Percentiles rank a stretch among this genome's conserved stretches.
Evolutionary conservation across 1,140 invertebrate genomes (phyloP).

Genomic region (Paraescarpia echinospica): DNA sequence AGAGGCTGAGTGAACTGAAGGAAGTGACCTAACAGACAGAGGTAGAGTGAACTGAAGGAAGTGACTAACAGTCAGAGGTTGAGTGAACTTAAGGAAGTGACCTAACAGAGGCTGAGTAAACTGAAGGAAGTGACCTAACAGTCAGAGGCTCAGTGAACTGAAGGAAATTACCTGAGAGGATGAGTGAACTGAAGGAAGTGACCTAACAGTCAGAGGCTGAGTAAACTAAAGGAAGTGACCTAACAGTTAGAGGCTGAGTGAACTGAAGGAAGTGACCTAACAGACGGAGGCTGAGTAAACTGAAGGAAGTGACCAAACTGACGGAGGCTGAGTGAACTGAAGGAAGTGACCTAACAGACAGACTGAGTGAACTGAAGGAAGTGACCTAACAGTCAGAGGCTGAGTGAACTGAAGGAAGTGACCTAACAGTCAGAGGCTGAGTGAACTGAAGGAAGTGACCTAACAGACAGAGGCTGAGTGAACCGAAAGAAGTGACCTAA

Average conservation of each 20-base stretch:
- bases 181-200: not conserved
- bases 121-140: not conserved
- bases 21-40: not conserved
- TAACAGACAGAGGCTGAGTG: no score
- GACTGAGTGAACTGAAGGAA: not conserved
- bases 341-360: not conserved
- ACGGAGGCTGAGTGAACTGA: not conserved
- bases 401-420: no score
- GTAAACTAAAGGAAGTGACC: not conserved
- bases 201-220: not conserved
- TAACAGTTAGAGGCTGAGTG: not conserved
- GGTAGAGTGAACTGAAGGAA: not conserved
- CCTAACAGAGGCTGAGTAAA: not conserved
- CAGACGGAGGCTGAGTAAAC: not conserved
- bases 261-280: not conserved
- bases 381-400: no score
- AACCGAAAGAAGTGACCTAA: not conserved
- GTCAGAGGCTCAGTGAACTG: no score
- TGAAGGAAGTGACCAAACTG: not conserved
- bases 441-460: no score
- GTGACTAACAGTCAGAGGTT: not conserved
- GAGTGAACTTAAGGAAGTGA: not conserved
- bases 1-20: not conserved
- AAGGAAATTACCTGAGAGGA: no score
- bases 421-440: no score